These are phyloP conservation scores for Taenaris catops DNA, from an alignment of 2,888 invertebrate genomes.

Conservation along the genomic window DNA sequence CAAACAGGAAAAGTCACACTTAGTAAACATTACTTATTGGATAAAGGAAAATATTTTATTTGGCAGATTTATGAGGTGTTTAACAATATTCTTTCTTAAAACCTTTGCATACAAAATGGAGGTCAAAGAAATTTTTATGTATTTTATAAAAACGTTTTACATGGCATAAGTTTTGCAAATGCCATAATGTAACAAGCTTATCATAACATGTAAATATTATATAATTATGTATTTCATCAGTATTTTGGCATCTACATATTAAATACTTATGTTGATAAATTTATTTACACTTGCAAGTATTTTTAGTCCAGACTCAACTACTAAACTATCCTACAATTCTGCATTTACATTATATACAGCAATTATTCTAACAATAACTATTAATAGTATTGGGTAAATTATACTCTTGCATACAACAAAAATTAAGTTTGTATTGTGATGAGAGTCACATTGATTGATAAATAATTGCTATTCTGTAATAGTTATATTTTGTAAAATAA, in stretches of 20 bases:
- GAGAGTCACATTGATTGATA: no score
- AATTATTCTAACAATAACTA: no score
- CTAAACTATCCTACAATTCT: constrained; percentile 25
- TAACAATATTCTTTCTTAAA: no score
- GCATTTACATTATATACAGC: constrained; percentile 45
- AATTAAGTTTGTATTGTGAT: no score
- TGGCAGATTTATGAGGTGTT: constrained; percentile 8
- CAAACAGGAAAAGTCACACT: no score
- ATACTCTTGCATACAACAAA: no score
- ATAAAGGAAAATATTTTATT: constrained; percentile 14
- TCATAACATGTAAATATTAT: constrained; percentile 14
- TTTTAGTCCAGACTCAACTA: constrained; percentile 15
- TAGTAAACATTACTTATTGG: background rate
- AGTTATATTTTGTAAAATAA: no score
- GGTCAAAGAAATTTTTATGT: no score
- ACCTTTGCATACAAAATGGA: no score
- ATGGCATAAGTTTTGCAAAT: background rate
- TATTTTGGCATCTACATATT: constrained; percentile 23
- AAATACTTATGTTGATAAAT: background rate
- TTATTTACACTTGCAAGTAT: constrained; percentile 13
- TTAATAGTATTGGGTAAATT: no score
- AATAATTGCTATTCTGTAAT: no score
- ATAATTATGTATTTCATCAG: constrained; percentile 14
- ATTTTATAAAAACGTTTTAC: background rate
- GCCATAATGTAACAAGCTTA: background rate